Evolutionary conservation across 2,113 vertebrate species (phyloP).

Genomic region (Lutjanus erythropterus): DNA sequence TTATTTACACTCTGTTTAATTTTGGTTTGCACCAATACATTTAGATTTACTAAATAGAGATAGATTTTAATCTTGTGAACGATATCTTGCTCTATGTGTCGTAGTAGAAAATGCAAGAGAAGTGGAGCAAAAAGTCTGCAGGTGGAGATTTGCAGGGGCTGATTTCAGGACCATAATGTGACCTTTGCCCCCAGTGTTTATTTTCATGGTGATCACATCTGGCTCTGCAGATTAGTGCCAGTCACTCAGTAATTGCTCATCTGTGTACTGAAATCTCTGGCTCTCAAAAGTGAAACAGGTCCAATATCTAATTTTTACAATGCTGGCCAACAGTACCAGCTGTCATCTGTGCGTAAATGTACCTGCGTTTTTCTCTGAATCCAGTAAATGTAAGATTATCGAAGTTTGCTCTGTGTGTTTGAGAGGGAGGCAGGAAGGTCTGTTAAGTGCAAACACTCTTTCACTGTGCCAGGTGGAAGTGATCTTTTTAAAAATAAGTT

Average conservation of each 20-base stretch:
- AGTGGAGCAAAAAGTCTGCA: neutral
- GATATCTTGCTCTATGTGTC: neutral
- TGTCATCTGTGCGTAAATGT: neutral
- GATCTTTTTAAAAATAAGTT: slow-evolving; percentile 89
- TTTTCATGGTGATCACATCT: neutral
- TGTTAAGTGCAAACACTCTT: neutral
- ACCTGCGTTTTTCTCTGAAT: neutral
- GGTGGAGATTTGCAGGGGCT: neutral
- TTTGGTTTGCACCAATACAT: no score
- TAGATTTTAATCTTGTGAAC: neutral
- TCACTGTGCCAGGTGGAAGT: neutral
- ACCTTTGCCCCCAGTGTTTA: neutral
- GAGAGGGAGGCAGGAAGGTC: neutral
- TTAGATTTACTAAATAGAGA: no score
- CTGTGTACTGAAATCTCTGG: neutral
- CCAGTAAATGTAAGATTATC: neutral
- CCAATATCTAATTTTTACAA: neutral
- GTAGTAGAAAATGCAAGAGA: neutral
- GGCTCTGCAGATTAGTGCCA: neutral
- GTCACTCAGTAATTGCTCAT: neutral
- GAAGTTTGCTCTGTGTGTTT: neutral
- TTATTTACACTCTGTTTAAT: no score
- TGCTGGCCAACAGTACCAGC: no score
- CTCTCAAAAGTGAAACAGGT: neutral
- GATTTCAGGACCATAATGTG: neutral